Conservation (phyloP, 2,113 vertebrate species). For the Stomatorhinus ivindoensis region DNA sequence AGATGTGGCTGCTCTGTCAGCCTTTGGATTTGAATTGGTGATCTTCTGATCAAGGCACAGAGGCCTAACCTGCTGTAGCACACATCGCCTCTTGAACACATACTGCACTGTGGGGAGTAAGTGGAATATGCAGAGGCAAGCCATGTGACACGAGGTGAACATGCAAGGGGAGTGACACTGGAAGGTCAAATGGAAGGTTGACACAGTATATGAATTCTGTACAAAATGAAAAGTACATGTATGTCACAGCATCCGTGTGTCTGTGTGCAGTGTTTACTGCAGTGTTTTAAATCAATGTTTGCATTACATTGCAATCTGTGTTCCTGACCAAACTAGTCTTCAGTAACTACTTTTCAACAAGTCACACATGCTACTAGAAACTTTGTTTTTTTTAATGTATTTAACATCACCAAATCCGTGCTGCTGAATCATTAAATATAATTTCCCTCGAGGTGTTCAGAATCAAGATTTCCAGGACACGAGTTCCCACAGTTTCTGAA, state of each 20-base stretch:
- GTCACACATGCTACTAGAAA: background rate
- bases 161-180: background rate
- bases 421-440: background rate
- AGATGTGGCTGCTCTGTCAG: background rate
- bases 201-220: background rate
- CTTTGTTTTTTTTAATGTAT: background rate
- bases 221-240: background rate
- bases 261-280: background rate
- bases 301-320: background rate
- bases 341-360: background rate
- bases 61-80: background rate
- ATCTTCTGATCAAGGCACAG: background rate
- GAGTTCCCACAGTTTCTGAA: slow-evolving; percentile 3
- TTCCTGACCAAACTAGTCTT: background rate
- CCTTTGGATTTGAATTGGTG: background rate
- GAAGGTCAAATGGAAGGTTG: background rate
- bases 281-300: background rate
- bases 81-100: background rate
- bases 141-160: background rate
- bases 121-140: background rate
- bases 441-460: background rate
- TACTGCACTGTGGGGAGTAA: background rate
- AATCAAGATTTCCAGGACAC: background rate
- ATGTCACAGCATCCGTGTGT: background rate
- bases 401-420: background rate